Evolutionary conservation across 2,113 vertebrate species (phyloP), one percentile per base, ranked within the genome.

Genomic region (Galemys pyrenaicus): DNA sequence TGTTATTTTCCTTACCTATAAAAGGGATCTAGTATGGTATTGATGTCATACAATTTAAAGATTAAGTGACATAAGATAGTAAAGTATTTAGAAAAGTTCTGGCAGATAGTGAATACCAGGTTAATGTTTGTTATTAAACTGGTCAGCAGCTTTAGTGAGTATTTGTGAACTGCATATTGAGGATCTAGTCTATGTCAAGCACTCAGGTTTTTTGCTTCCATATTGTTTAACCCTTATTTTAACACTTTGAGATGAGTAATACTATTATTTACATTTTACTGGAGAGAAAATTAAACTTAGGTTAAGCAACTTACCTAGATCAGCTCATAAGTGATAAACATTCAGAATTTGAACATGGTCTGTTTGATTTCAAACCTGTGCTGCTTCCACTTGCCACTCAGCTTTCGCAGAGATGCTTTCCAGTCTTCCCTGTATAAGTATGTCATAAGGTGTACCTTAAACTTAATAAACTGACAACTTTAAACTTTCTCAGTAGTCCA

Each of bases 1-100:
- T 9, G 22, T 71, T 84, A 44, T 62, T 87, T 94, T 92, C 26
- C 39, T 95, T 90, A 79, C 30, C 30, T 74, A 37, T 84, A 81
- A 77, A 64, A 60, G 70, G 17, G 44, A 70, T 49, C 26, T 15
- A 68, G 16, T 35, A 67, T 64, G 81, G 26, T 58, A 77, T 26
- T 41, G 24, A 64, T 5, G 62, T 54, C 32, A 71, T 65, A 54
- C 32, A 88, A 13, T 60, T 89, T 84, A 56, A 88, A 81, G 39
- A 73, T 78, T 68, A 88, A 73, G 24, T 91, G 13, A 44, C 87
- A 56, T 2, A 46, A 30, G 41, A 70, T 51, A 70, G 35, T 54
- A 67, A 93, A 65, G 60, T n/a, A 73, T 17, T 64, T 82, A 41
- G 17, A 46, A 71, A 88, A 94, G 6, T 84, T 92, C 58, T 58